Percentiles rank a stretch among this genome's conserved stretches.
Evolutionary conservation across 2,113 vertebrate species (phyloP).

Genomic region (Puntigrus tetrazona): DNA sequence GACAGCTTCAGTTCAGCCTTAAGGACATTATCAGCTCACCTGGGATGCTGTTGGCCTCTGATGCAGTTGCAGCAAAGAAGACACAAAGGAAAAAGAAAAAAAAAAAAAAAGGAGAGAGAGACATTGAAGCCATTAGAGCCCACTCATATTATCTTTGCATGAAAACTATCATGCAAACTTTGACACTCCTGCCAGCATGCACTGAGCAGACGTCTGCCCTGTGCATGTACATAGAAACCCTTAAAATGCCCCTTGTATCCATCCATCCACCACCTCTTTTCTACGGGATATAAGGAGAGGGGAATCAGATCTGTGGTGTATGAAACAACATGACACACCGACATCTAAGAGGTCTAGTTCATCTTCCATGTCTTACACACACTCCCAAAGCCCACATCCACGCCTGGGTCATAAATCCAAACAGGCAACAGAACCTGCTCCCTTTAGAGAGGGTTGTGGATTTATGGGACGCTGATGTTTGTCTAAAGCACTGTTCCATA

Average conservation of each 20-base stretch:
- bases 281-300: not conserved
- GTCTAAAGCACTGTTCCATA: constrained; percentile 39
- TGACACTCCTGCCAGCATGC: constrained; percentile 68
- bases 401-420: constrained; percentile 57
- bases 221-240: constrained; percentile 68
- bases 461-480: constrained; percentile 58
- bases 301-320: constrained; percentile 40
- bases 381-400: constrained; percentile 50
- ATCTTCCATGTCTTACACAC: constrained; percentile 40
- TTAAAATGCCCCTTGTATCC: not conserved
- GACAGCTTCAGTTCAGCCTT: not conserved
- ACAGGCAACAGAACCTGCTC: constrained; percentile 50
- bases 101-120: constrained; percentile 40
- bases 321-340: constrained; percentile 23
- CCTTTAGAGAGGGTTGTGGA: constrained; percentile 55
- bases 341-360: constrained; percentile 35
- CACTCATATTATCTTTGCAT: constrained; percentile 84
- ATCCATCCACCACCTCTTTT: constrained; percentile 51
- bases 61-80: constrained; percentile 68
- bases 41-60: constrained; percentile 91
- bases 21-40: constrained; percentile 81
- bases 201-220: constrained; percentile 61
- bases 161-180: constrained; percentile 79
- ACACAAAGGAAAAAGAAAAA: constrained; percentile 63
- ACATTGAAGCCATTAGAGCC: constrained; percentile 60